Percentiles rank a stretch among this genome's conserved stretches.
Evolutionary conservation across 2,888 invertebrate genomes (phyloP).

Genomic region (Ormia ochracea): DNA sequence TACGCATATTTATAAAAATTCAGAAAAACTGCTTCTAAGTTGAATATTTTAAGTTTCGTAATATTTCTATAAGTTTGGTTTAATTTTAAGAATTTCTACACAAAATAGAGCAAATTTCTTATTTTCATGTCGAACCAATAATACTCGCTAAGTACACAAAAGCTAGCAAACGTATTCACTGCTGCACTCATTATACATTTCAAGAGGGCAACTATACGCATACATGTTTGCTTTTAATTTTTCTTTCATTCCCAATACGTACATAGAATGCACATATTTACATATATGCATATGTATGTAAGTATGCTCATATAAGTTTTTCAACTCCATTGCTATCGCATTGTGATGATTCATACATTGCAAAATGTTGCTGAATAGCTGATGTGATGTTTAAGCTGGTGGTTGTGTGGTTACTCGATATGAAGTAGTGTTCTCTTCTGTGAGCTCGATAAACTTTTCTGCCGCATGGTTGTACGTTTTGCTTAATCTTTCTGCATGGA

Average conservation of each 20-base stretch:
- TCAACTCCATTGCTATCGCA: conserved; percentile 27
- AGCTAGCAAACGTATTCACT: too few species aligned
- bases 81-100: too few species aligned
- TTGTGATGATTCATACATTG: conserved; percentile 46
- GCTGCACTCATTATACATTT: too few species aligned
- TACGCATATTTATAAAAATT: too few species aligned
- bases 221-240: conserved; percentile 7
- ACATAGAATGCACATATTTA: too few species aligned
- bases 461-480: not conserved
- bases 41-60: too few species aligned
- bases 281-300: not conserved
- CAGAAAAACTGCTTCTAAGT: too few species aligned
- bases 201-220: too few species aligned
- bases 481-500: not conserved
- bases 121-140: too few species aligned
- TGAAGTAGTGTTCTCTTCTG: not conserved
- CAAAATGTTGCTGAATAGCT: conserved; percentile 35
- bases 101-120: too few species aligned
- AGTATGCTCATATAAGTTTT: not conserved
- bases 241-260: conserved; percentile 6
- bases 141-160: too few species aligned
- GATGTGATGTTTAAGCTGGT: not conserved
- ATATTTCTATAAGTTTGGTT: too few species aligned
- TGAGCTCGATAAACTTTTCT: conserved; percentile 7
- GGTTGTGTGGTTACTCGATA: not conserved